These are phyloP conservation scores for Rhinoderma darwinii DNA, from an alignment of 2,113 vertebrate species.

Conservation along the genomic window DNA sequence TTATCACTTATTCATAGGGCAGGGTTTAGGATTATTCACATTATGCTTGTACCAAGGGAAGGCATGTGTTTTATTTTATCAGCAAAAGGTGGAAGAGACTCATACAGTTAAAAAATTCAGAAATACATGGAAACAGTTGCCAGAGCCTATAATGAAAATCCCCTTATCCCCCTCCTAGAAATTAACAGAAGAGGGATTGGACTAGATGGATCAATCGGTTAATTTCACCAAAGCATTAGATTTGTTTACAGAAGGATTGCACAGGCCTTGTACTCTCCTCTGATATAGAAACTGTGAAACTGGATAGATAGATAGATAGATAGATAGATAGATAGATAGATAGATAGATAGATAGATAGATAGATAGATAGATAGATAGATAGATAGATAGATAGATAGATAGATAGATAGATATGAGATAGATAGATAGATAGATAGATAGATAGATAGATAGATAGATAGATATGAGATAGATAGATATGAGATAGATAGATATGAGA, in stretches of 20 bases:
- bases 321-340: too few species aligned
- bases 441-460: too few species aligned
- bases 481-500: too few species aligned
- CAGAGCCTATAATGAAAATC: background rate
- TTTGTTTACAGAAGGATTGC: background rate
- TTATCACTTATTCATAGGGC: conserved; percentile 15
- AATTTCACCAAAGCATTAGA: background rate
- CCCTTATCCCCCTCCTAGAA: background rate
- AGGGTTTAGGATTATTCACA: conserved; percentile 13
- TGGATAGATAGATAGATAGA: too few species aligned
- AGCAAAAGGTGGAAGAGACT: background rate
- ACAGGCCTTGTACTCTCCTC: background rate
- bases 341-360: too few species aligned
- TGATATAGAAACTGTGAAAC: background rate
- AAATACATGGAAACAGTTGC: conserved; percentile 3
- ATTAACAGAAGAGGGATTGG: background rate
- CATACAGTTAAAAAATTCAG: background rate
- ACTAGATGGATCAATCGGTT: background rate
- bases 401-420: too few species aligned
- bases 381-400: too few species aligned
- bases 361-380: too few species aligned
- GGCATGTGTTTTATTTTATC: background rate
- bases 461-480: too few species aligned
- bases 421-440: too few species aligned
- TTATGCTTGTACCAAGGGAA: background rate